phyloP scores from a whole-genome alignment of 2,797 vertebrate genomes.

The Jordanella pulchra region DNA sequence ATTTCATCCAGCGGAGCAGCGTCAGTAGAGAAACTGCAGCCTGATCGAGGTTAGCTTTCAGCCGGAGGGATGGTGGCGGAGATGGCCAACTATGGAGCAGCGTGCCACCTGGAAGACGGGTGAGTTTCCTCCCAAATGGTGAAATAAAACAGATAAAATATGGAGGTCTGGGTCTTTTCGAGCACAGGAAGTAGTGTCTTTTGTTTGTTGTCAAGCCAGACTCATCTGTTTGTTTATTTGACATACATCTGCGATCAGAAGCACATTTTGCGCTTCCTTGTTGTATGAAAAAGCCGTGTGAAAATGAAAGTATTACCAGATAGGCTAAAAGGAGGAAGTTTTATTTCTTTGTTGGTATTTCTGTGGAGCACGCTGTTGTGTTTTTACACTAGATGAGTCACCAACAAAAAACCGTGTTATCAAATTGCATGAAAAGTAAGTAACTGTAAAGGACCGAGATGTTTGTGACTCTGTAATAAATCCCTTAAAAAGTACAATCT shows the following conservation, averaged over 20 bases:
- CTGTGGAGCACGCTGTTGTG: conserved; percentile 25
- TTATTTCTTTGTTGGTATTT: conserved; percentile 12
- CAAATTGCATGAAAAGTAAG: not conserved
- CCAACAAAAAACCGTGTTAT: conserved; percentile 4
- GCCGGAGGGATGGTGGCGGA: conserved; percentile 70
- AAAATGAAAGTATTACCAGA: not conserved
- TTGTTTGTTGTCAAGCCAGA: not conserved
- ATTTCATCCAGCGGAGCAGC: conserved; percentile 22
- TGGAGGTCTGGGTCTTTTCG: not conserved
- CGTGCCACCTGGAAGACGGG: conserved; percentile 64
- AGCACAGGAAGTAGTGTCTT: conserved; percentile 15
- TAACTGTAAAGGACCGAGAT: not conserved
- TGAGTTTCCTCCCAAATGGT: conserved; percentile 36
- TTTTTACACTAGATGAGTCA: conserved; percentile 38
- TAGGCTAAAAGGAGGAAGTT: not conserved
- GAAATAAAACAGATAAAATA: not conserved
- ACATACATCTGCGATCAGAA: not conserved
- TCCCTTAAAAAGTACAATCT: not conserved
- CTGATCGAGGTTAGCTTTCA: not conserved
- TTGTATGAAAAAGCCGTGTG: not conserved
- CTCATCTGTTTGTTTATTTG: not conserved
- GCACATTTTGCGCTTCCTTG: not conserved
- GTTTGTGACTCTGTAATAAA: not conserved
- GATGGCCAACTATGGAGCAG: conserved; percentile 71
- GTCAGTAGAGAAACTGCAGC: not conserved